A percentile compares a stretch with the other conserved stretches of the same genome.
Conservation (phyloP, 2,113 vertebrate species). For the Eubucco bourcierii region DNA sequence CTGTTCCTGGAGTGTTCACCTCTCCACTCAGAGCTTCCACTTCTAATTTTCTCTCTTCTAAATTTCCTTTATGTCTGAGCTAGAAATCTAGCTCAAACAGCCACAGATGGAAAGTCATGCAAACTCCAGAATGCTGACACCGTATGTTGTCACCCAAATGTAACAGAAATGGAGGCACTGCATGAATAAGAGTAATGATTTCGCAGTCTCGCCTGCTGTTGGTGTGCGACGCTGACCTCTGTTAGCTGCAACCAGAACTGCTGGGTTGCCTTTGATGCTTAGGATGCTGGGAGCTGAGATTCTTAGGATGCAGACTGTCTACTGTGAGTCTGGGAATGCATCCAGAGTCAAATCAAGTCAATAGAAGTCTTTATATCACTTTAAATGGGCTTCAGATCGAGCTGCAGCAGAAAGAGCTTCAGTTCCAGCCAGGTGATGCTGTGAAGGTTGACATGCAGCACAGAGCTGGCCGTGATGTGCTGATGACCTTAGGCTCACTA, state of each 20-base stretch:
- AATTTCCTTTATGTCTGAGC: too few relatives aligned
- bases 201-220: background rate
- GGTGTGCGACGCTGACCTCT: background rate
- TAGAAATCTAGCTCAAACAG: too few relatives aligned
- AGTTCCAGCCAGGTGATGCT: background rate
- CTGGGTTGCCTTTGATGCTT: background rate
- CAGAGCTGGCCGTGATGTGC: rapidly evolving
- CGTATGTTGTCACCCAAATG: background rate
- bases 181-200: background rate
- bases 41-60: too few relatives aligned
- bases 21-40: too few relatives aligned
- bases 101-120: background rate
- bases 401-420: background rate
- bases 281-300: background rate
- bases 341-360: background rate
- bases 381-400: background rate
- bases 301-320: background rate
- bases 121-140: background rate
- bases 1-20: too few relatives aligned
- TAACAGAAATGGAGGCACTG: background rate
- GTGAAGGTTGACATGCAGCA: background rate
- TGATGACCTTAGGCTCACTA: rapidly evolving
- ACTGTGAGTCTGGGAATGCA: background rate
- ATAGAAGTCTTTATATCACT: background rate
- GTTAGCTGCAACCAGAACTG: background rate